These are phyloP conservation scores for Brachyptera putata DNA, from an alignment of 2,888 invertebrate genomes.

Conservation along the genomic window DNA sequence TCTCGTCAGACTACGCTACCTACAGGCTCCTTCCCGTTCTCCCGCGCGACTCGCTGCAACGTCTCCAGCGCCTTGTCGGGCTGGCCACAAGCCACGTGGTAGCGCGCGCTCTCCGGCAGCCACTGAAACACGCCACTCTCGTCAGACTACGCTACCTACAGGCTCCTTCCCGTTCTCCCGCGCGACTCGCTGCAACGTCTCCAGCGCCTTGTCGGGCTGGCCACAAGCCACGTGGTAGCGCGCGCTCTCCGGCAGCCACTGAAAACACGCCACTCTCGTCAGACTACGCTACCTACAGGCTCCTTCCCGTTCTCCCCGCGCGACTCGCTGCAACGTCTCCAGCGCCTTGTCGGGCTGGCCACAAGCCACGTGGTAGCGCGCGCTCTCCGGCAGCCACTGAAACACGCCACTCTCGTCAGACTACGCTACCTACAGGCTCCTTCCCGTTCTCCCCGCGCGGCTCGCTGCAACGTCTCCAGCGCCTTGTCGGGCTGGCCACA, in stretches of 20 bases:
- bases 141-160: conserved; percentile 85
- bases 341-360: conserved; percentile 84
- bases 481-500: conserved; percentile 85
- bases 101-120: conserved; percentile 91
- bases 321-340: conserved; percentile 75
- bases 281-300: conserved; percentile 87
- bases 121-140: conserved; percentile 66
- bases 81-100: conserved; percentile 80
- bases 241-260: conserved; percentile 95
- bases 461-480: conserved; percentile 73
- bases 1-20: conserved; percentile 81
- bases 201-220: conserved; percentile 77
- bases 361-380: conserved; percentile 79
- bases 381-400: conserved; percentile 93
- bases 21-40: conserved; percentile 92
- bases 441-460: conserved; percentile 83
- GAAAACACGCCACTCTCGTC: conserved; percentile 60
- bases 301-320: conserved; percentile 82
- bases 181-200: conserved; percentile 78
- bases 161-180: conserved; percentile 86
- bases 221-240: conserved; percentile 84
- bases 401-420: too few species aligned
- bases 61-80: conserved; percentile 81
- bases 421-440: too few species aligned
- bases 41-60: conserved; percentile 74